Conservation (phyloP, 2,113 vertebrate species). For the Saguinus midas region DNA sequence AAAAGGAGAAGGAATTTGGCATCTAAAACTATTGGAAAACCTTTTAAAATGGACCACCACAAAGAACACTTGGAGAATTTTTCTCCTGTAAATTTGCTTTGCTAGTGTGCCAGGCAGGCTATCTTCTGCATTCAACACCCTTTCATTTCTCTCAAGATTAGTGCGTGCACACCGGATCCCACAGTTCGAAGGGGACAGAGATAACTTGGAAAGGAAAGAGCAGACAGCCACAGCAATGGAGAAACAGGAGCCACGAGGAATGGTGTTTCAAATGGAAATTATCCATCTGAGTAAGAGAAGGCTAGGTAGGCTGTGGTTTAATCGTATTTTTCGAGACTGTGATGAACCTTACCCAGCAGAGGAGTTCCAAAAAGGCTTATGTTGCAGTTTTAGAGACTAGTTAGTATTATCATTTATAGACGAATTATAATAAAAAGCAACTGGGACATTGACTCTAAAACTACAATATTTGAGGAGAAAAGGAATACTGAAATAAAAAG, state of each 20-base stretch:
- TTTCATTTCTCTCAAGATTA: background rate
- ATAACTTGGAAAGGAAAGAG: background rate
- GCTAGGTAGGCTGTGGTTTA: background rate
- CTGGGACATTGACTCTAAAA: background rate
- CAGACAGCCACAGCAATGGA: background rate
- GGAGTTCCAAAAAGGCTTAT: background rate
- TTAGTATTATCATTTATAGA: background rate
- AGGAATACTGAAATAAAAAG: background rate
- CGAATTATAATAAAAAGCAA: background rate
- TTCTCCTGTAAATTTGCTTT: background rate
- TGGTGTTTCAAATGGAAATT: background rate
- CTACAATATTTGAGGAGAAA: background rate
- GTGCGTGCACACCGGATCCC: background rate
- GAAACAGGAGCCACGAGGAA: background rate
- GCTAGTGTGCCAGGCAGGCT: background rate
- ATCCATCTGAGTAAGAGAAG: background rate
- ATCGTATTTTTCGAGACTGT: background rate
- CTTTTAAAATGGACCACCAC: background rate
- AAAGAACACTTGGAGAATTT: conserved; percentile 41
- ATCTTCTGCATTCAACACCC: background rate
- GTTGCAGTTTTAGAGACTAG: background rate
- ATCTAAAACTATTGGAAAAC: conserved; percentile 45
- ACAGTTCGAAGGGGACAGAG: background rate
- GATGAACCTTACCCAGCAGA: background rate
- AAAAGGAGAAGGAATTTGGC: conserved; percentile 38